Evolutionary conservation across 2,113 vertebrate genomes (phyloP).

Genomic region (Chlamydotis undulata): DNA sequence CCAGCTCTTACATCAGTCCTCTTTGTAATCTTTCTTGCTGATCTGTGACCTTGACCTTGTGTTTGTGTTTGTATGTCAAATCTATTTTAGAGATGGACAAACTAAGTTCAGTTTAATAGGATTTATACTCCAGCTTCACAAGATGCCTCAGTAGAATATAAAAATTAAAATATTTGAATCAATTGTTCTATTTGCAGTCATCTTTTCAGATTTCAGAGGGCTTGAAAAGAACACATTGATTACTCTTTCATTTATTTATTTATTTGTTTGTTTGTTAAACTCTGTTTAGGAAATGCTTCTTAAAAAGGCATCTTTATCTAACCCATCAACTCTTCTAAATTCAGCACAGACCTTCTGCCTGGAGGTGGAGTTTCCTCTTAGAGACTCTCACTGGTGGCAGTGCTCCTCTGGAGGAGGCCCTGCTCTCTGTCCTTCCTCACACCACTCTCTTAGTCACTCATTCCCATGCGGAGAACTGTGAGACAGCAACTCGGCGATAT

Average conservation of each 20-base stretch:
- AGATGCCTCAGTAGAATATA: not conserved
- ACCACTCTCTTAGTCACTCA: accelerated
- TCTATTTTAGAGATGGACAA: conserved; percentile 71
- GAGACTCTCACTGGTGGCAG: not conserved
- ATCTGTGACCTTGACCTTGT: conserved; percentile 93
- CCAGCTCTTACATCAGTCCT: conserved; percentile 90
- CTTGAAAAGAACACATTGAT: not conserved
- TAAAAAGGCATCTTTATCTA: not conserved
- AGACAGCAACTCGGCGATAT: accelerated
- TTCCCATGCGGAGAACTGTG: not conserved
- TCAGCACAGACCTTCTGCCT: not conserved
- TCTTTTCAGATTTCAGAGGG: not conserved
- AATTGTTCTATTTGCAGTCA: not conserved
- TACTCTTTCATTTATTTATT: not conserved
- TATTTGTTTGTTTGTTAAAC: too few relatives aligned
- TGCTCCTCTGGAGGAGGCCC: not conserved
- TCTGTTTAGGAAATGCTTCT: not conserved
- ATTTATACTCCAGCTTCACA: conserved; percentile 45
- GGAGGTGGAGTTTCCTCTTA: not conserved
- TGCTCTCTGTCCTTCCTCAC: not conserved
- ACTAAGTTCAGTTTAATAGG: conserved; percentile 63
- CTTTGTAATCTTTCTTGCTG: conserved; percentile 78
- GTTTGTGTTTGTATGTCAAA: conserved; percentile 75
- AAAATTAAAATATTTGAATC: not conserved
- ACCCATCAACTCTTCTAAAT: not conserved